Conservation (phyloP, 2,888 invertebrate species). For the Rhorus exstirpatorius region DNA sequence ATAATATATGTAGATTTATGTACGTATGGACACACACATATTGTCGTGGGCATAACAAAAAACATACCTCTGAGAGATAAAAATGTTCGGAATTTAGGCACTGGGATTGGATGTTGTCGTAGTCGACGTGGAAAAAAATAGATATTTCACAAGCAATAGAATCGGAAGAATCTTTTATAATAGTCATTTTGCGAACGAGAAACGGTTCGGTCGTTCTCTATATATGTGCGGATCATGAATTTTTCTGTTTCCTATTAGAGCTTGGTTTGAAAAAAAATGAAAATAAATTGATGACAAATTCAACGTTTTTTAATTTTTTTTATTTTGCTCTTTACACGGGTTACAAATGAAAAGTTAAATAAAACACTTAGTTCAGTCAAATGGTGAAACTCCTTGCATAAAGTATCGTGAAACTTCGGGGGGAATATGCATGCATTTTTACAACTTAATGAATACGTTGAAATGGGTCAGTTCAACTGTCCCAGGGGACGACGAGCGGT, state of each 20-base stretch:
- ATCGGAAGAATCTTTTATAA: slow-evolving; percentile 24
- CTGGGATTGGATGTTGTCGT: background rate
- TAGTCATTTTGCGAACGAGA: slow-evolving; percentile 31
- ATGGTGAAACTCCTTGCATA: slow-evolving; percentile 2
- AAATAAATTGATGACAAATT: background rate
- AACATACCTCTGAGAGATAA: slow-evolving; percentile 28
- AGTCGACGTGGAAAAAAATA: slow-evolving; percentile 8
- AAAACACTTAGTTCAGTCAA: background rate
- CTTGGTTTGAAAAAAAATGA: background rate
- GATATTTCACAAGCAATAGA: background rate
- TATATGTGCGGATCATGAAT: background rate
- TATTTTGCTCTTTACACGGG: background rate
- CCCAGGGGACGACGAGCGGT: slow-evolving; percentile 1
- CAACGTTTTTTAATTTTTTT: background rate
- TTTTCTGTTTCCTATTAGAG: background rate
- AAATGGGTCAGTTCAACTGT: slow-evolving; percentile 31
- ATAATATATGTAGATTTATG: background rate
- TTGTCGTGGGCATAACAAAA: slow-evolving; percentile 4
- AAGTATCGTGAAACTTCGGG: background rate
- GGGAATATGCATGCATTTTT: slow-evolving; percentile 49
- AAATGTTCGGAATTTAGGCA: slow-evolving; percentile 29
- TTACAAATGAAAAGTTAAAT: slow-evolving; percentile 1
- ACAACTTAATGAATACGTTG: slow-evolving; percentile 8
- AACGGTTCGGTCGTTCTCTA: slow-evolving; percentile 10
- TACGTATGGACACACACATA: background rate